Percentiles rank a stretch among this genome's conserved stretches.
Conservation (phyloP, 2,888 invertebrate genomes). For the Clanis bilineata region DNA sequence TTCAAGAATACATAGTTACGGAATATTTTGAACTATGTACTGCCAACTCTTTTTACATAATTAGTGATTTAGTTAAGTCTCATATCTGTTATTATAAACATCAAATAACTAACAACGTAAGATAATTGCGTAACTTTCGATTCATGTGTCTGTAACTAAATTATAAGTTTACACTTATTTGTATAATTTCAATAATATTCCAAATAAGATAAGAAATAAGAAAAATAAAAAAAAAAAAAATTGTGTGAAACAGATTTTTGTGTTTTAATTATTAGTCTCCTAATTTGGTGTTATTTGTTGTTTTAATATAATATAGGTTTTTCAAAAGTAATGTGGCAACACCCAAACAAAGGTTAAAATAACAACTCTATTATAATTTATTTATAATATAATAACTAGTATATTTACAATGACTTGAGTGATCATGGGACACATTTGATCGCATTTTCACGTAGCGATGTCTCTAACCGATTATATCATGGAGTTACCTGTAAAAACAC, state of each 20-base stretch:
- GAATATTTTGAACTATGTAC: neutral
- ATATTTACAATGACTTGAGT: constrained; percentile 51
- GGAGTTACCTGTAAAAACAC: neutral
- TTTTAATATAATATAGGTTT: too few species aligned
- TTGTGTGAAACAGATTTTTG: too few species aligned
- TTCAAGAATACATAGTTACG: too few species aligned
- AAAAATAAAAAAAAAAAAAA: too few species aligned
- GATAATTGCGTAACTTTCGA: too few species aligned
- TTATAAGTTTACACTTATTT: too few species aligned
- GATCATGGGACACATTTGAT: constrained; percentile 22
- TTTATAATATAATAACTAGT: constrained; percentile 35
- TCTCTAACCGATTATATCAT: neutral
- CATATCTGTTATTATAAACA: neutral
- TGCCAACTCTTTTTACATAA: too few species aligned
- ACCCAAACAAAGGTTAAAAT: constrained; percentile 4
- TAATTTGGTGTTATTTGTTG: too few species aligned
- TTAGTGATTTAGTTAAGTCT: neutral
- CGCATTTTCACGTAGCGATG: neutral
- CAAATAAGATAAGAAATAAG: too few species aligned
- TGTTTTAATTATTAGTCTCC: too few species aligned
- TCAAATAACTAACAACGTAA: neutral
- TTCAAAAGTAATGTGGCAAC: constrained; percentile 9
- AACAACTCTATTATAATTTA: constrained; percentile 34
- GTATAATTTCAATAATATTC: too few species aligned
- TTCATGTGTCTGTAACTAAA: too few species aligned